phyloP scores from a whole-genome alignment of 2,888 invertebrate genomes.

The Hipparchia semele region DNA sequence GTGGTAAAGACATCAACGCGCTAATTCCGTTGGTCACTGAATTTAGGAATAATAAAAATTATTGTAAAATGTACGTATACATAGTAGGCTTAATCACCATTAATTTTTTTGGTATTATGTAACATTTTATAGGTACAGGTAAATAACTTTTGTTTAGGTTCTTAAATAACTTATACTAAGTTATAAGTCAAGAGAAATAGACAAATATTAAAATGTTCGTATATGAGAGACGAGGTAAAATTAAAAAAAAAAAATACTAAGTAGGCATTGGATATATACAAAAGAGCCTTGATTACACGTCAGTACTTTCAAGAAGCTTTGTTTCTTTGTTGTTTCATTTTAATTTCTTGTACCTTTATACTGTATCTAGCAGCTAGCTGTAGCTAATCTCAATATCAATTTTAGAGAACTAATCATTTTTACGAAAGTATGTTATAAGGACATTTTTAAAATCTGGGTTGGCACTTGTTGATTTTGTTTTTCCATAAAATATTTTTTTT shows the following conservation, averaged over 20 bases:
- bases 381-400: slow-evolving; percentile 1
- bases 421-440: too few species aligned
- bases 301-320: slow-evolving; percentile 63
- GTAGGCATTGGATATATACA: slow-evolving; percentile 44
- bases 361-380: not conserved
- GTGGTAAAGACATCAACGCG: slow-evolving; percentile 72
- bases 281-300: slow-evolving; percentile 72
- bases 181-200: not conserved
- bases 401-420: too few species aligned
- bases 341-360: slow-evolving; percentile 7
- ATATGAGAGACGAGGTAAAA: not conserved
- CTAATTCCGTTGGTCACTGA: slow-evolving; percentile 15
- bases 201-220: not conserved
- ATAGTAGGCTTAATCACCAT: too few species aligned
- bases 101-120: too few species aligned
- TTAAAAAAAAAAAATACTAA: not conserved
- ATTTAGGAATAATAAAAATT: too few species aligned
- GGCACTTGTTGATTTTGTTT: too few species aligned
- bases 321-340: slow-evolving; percentile 51
- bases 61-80: too few species aligned
- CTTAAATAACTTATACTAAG: not conserved
- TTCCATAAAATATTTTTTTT: too few species aligned
- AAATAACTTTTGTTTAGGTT: not conserved
- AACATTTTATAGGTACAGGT: too few species aligned
- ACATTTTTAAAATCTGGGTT: too few species aligned